phyloP scores from a whole-genome alignment of 35 echinoderm and acorn worm genomes.

The Lytechinus pictus region DNA sequence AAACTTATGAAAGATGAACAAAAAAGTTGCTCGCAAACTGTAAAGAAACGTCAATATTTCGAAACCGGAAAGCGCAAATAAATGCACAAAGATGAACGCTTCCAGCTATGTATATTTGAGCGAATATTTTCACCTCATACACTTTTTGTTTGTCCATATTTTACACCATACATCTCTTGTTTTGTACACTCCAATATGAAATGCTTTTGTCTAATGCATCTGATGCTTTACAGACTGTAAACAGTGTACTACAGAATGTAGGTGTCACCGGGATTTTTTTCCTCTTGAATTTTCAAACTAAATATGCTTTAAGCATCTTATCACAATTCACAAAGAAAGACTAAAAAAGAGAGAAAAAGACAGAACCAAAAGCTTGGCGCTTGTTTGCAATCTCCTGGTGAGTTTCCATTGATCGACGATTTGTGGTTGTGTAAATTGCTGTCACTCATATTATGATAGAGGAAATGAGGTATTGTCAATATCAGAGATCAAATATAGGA shows the following conservation, averaged over 20 bases:
- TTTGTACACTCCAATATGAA: background rate
- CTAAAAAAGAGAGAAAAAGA: background rate
- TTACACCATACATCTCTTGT: background rate
- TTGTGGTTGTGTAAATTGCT: conserved; percentile 12
- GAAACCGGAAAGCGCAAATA: conserved; percentile 2
- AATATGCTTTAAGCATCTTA: background rate
- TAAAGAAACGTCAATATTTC: background rate
- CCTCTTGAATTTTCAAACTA: background rate
- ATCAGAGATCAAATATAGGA: background rate
- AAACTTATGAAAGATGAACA: background rate
- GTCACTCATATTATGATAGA: conserved; percentile 2
- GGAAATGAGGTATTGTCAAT: conserved; percentile 4
- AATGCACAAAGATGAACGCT: background rate
- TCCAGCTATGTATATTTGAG: background rate
- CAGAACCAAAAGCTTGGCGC: background rate
- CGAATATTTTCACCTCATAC: background rate
- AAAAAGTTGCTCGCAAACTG: background rate
- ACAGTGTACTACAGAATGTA: background rate
- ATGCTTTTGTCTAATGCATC: background rate
- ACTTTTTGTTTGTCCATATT: background rate
- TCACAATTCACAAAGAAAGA: background rate
- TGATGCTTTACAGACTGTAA: background rate
- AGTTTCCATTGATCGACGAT: conserved; percentile 4
- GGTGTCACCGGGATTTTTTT: background rate
- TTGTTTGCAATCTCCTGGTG: background rate